Conservation (phyloP, 2,113 vertebrate species). For the Phaethon lepturus region DNA sequence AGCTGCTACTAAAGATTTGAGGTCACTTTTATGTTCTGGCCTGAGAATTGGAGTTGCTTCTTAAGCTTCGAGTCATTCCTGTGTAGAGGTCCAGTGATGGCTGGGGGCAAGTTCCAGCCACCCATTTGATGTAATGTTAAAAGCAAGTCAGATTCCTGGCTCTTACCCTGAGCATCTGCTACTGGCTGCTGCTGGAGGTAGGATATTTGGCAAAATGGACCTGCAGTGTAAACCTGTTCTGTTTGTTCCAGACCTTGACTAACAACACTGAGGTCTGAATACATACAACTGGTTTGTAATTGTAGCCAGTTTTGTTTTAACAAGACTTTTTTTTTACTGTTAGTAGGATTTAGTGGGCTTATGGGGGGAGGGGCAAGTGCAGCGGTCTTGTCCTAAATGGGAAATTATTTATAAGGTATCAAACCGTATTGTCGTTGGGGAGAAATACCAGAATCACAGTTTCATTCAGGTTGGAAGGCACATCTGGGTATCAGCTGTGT, state of each 20-base stretch:
- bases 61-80: neutral
- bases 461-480: neutral
- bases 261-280: neutral
- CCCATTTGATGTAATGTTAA: neutral
- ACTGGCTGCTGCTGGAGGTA: neutral
- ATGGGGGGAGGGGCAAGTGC: rapidly evolving
- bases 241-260: neutral
- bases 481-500: neutral
- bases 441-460: neutral
- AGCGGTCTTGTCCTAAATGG: neutral
- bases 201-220: neutral
- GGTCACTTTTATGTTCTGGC: neutral
- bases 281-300: neutral
- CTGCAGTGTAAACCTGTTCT: neutral
- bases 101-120: neutral
- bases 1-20: neutral
- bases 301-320: neutral
- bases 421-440: neutral
- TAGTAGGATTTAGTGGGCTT: neutral
- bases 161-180: neutral
- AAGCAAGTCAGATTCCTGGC: neutral
- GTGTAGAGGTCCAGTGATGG: neutral
- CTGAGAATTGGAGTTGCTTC: neutral
- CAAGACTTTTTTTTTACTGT: neutral
- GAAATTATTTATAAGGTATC: neutral